Evolutionary conservation across 2,113 vertebrate genomes (phyloP), one percentile per base, ranked within the genome.

Genomic region (Mystacornis crossleyi): DNA sequence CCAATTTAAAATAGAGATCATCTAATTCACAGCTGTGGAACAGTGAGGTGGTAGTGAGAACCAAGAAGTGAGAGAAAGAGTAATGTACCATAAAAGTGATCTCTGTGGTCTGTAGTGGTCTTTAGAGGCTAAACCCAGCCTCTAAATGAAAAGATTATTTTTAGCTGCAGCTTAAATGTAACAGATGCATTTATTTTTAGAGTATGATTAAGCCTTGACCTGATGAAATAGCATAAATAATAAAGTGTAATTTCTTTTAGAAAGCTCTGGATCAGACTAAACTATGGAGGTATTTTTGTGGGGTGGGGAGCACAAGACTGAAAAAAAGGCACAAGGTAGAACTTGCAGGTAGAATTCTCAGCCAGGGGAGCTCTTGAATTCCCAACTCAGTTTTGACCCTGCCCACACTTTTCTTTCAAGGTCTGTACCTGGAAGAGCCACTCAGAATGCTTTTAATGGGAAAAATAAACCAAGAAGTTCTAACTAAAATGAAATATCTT

Each of bases 261-360:
- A 70, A 70, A 71, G 33, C 8, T 85, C 36, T 67, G 54, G 13
- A 24, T 38, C 13, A 62, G n/a, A 16, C 36, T 34, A 54, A 55
- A 58, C 11, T 58, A 1, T 11, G 4, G 17, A 33, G 29, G 31
- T 79, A 31, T 54, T 75, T 90, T 60, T 80, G 19, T 36, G 51
- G 9, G 1, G 2, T 79, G 19, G 21, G 73, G 57, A 81, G 23
- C 19, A 38, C 0, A 0, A 66, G 40, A 60, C 31, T 33, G 33
- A 70, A 73, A 47, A 62, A 90, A 80, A 84, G 50, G 3, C 7
- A 43, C 57, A 61, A 80, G 16, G 14, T 42, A 85, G 55, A 84
- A 36, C 4, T 66, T 74, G 34, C 13, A 38, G 33, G 5, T 45
- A 48, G 38, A 53, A 70, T 42, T 62, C 28, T 53, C 53, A 62